phyloP scores from a whole-genome alignment of 2,113 vertebrate genomes.

The Ranitomeya imitator region DNA sequence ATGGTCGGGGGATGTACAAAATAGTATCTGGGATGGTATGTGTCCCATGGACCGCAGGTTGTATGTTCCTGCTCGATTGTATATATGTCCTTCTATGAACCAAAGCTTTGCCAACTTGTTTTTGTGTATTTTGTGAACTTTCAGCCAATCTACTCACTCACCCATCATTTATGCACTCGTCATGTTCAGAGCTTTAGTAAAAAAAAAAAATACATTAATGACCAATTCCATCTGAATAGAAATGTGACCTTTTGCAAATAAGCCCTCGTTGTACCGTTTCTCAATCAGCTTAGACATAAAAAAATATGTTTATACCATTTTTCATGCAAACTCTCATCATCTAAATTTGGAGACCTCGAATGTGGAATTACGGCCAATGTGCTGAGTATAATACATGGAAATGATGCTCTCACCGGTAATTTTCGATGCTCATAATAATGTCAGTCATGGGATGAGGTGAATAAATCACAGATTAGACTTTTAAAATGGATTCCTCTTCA shows the following conservation, averaged over 20 bases:
- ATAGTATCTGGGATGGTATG: too few relatives aligned
- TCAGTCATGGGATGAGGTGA: slow-evolving; percentile 35
- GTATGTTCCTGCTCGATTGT: not conserved
- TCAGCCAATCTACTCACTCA: not conserved
- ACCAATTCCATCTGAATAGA: not conserved
- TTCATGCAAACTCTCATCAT: not conserved
- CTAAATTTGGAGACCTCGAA: slow-evolving; percentile 3
- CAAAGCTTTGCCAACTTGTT: not conserved
- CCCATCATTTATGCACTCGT: not conserved
- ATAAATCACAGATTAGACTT: slow-evolving; percentile 52
- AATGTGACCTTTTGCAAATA: slow-evolving; percentile 32
- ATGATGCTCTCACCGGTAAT: slow-evolving; percentile 38
- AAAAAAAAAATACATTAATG: not conserved
- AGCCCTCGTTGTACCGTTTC: not conserved
- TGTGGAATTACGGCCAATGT: not conserved
- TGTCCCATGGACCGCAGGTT: too few relatives aligned
- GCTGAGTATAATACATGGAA: slow-evolving; percentile 35
- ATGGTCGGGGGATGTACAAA: too few relatives aligned
- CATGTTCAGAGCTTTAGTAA: not conserved
- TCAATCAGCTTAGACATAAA: slow-evolving; percentile 39
- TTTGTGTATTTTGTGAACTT: not conserved
- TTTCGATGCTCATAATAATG: slow-evolving; percentile 42
- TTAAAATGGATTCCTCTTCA: slow-evolving; percentile 52
- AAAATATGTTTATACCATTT: slow-evolving; percentile 39
- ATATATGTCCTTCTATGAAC: not conserved